These are phyloP conservation scores for Pollenia labialis DNA, from an alignment of 2,888 invertebrate genomes.

Conservation along the genomic window DNA sequence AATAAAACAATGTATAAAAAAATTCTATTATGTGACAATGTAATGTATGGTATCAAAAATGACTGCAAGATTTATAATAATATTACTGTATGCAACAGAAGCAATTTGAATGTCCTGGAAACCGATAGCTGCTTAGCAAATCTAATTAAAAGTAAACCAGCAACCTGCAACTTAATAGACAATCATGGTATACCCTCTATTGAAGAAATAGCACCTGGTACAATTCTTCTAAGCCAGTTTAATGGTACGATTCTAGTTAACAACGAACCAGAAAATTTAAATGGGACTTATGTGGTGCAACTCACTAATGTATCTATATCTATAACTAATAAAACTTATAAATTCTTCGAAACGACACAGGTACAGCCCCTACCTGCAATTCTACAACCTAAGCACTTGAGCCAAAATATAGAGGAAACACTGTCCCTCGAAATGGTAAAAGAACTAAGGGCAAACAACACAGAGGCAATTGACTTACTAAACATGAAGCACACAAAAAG, in stretches of 20 bases:
- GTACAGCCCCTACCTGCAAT: slow-evolving; percentile 26
- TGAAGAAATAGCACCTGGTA: slow-evolving; percentile 13
- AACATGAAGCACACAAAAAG: neutral
- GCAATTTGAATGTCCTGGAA: neutral
- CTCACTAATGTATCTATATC: neutral
- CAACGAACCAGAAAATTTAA: slow-evolving; percentile 24
- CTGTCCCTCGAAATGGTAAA: slow-evolving; percentile 4
- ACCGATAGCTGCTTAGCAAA: slow-evolving; percentile 21
- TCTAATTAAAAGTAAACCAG: neutral
- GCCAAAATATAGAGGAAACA: slow-evolving; percentile 24
- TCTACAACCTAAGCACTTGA: neutral
- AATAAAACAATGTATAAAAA: no score
- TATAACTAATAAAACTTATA: neutral
- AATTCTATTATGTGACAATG: no score
- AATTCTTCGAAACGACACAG: neutral
- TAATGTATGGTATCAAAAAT: neutral
- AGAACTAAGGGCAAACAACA: neutral
- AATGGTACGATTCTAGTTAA: slow-evolving; percentile 14
- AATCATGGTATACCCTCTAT: neutral
- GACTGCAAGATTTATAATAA: slow-evolving; percentile 24
- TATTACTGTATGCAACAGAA: slow-evolving; percentile 28
- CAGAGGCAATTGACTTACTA: neutral
- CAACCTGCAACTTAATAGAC: slow-evolving; percentile 1
- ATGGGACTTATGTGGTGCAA: slow-evolving; percentile 16
- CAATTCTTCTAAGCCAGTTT: slow-evolving; percentile 21